Evolutionary conservation across 2,113 vertebrate species (phyloP).

Genomic region (Leucosticte australis): DNA sequence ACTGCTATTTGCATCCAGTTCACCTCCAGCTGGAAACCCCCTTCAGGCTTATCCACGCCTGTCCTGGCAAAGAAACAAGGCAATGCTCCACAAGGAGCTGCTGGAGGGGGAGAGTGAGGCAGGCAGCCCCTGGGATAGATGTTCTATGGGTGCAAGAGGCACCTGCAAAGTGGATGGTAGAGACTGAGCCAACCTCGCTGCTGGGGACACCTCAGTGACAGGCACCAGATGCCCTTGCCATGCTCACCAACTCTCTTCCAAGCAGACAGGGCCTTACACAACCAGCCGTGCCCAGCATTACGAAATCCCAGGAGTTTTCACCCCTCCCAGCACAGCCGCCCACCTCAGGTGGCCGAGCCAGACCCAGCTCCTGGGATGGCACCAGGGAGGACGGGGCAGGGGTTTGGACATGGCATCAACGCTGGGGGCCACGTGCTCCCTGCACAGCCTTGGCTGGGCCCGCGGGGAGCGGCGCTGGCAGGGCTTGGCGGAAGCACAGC

Average conservation of each 20-base stretch:
- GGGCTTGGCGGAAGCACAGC: background rate
- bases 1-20: background rate
- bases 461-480: background rate
- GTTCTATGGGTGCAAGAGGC: background rate
- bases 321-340: background rate
- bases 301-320: background rate
- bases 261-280: background rate
- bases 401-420: fast-evolving
- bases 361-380: background rate
- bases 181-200: fast-evolving
- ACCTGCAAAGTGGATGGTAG: background rate
- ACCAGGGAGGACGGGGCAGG: fast-evolving
- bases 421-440: fast-evolving
- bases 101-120: fast-evolving
- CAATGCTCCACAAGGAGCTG: background rate
- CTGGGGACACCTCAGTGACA: background rate
- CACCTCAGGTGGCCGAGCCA: fast-evolving
- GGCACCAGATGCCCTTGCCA: fast-evolving
- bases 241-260: fast-evolving
- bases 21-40: background rate
- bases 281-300: background rate
- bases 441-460: background rate
- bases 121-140: background rate
- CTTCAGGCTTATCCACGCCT: background rate
- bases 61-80: background rate